Conservation (phyloP, 1,140 invertebrate species). For the Drosophila paulistorum region DNA sequence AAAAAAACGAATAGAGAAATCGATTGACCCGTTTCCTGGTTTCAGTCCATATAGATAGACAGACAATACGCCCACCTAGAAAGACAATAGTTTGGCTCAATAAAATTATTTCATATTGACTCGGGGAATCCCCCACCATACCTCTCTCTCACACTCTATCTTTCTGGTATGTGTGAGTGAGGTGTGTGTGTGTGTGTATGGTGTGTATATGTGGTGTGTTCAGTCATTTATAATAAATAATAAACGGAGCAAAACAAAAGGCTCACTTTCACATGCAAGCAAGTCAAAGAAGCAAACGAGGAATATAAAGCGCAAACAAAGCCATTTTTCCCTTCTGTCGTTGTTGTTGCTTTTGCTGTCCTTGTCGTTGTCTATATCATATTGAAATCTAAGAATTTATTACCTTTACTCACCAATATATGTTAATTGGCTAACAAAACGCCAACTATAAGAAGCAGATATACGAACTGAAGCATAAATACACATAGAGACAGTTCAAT, state of each 20-base stretch:
- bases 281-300: conserved; percentile 29
- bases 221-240: conserved; percentile 81
- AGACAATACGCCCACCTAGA: conserved; percentile 32
- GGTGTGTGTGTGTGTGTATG: conserved; percentile 10
- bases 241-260: conserved; percentile 68
- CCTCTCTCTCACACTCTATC: not conserved
- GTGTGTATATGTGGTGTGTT: conserved; percentile 43
- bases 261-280: conserved; percentile 24
- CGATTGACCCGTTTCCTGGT: conserved; percentile 72
- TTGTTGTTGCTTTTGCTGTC: not conserved
- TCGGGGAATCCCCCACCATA: conserved; percentile 22
- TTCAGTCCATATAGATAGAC: conserved; percentile 29
- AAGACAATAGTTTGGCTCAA: conserved; percentile 53
- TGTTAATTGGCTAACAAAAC: conserved; percentile 21
- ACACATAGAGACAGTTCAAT: not conserved
- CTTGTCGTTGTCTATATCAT: conserved; percentile 11
- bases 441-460: conserved; percentile 20
- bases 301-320: conserved; percentile 52
- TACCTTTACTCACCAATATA: conserved; percentile 55
- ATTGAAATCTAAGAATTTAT: conserved; percentile 43
- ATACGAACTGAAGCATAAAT: not conserved
- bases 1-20: conserved; percentile 45
- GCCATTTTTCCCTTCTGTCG: not conserved
- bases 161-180: conserved; percentile 16
- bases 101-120: conserved; percentile 72